Conservation (phyloP, 2,888 invertebrate species). For the Microplitis deprimator region DNA sequence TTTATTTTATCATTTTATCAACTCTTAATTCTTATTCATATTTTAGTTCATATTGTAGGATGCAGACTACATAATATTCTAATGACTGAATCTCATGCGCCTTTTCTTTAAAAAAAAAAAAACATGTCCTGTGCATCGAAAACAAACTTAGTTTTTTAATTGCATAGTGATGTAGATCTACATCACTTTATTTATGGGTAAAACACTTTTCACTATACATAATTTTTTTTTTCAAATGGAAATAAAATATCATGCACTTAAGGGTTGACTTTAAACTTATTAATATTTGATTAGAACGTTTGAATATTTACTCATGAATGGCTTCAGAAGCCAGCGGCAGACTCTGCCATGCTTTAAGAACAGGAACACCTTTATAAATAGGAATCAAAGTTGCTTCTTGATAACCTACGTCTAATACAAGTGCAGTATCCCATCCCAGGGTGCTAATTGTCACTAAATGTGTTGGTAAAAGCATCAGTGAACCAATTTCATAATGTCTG, state of each 20-base stretch:
- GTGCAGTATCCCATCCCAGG: slow-evolving; percentile 84
- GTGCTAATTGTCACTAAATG: slow-evolving; percentile 89
- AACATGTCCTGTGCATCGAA: too few species aligned
- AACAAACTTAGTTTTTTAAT: too few species aligned
- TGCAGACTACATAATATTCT: too few species aligned
- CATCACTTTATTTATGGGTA: too few species aligned
- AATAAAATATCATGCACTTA: too few species aligned
- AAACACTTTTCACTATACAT: too few species aligned
- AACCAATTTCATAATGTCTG: slow-evolving; percentile 88
- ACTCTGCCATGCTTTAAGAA: slow-evolving; percentile 88
- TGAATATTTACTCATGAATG: slow-evolving; percentile 77
- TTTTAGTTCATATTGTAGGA: not conserved
- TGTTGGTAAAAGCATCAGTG: slow-evolving; percentile 84
- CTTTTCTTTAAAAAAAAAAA: too few species aligned
- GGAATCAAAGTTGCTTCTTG: slow-evolving; percentile 86
- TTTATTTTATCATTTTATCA: not conserved
- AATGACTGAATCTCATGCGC: too few species aligned
- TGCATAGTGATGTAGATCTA: too few species aligned
- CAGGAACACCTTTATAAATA: slow-evolving; percentile 89
- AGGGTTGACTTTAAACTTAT: not conserved
- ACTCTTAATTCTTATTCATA: not conserved
- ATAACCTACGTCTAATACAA: slow-evolving; percentile 92
- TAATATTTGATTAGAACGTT: slow-evolving; percentile 39
- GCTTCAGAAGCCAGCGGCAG: slow-evolving; percentile 84
- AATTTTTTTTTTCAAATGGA: too few species aligned